Percentiles rank a stretch among this genome's conserved stretches.
phyloP scores from a whole-genome alignment of 2,888 invertebrate genomes.

The Iphiclides podalirius region DNA sequence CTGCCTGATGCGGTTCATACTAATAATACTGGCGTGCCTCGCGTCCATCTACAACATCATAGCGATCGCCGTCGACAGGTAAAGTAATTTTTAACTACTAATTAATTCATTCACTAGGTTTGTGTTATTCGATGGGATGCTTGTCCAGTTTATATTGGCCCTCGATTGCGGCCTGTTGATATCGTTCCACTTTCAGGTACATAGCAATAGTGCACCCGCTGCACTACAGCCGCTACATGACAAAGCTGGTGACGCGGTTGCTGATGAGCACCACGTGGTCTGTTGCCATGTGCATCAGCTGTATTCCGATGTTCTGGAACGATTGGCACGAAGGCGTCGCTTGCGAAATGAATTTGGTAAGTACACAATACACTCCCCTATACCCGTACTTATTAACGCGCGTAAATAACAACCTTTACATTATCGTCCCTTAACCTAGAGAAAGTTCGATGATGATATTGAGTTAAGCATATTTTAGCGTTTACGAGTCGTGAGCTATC shows the following conservation, averaged over 20 bases:
- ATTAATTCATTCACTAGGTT: conserved; percentile 6
- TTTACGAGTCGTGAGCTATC: conserved; percentile 5
- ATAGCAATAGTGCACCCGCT: conserved; percentile 89
- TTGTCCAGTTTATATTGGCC: too few relatives aligned
- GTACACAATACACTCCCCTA: conserved; percentile 10
- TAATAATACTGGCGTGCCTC: conserved; percentile 87
- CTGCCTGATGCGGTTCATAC: conserved; percentile 86
- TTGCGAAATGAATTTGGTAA: conserved; percentile 85
- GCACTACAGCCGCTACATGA: conserved; percentile 88
- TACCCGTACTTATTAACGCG: neutral
- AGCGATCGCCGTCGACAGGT: conserved; percentile 88
- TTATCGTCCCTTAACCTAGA: neutral
- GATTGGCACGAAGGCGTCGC: conserved; percentile 81
- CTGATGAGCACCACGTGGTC: conserved; percentile 85
- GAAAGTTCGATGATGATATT: neutral
- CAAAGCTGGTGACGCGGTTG: conserved; percentile 81
- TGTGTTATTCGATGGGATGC: too few relatives aligned
- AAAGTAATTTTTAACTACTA: conserved; percentile 34
- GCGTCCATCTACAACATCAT: conserved; percentile 90
- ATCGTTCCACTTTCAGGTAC: conserved; percentile 82
- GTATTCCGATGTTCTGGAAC: conserved; percentile 89
- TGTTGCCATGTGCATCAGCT: conserved; percentile 82
- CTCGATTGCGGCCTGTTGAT: too few relatives aligned
- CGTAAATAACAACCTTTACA: neutral
- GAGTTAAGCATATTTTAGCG: conserved; percentile 4